Conservation (phyloP, 2,113 vertebrate genomes). For the Typhlomys cinereus region DNA sequence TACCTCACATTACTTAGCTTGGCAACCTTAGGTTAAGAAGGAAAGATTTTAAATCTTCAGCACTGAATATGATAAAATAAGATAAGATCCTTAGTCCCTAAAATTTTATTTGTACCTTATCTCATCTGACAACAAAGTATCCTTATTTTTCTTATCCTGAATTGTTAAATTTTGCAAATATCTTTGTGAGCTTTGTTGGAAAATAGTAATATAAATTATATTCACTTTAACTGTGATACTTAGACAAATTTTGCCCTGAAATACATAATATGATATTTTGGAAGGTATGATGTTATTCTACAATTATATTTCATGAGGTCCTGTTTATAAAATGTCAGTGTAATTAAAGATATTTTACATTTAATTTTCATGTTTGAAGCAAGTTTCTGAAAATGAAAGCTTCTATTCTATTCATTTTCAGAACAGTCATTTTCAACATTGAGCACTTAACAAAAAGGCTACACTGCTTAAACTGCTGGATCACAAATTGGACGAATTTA, state of each 20-base stretch:
- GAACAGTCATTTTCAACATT: neutral
- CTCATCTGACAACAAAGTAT: neutral
- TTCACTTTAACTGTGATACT: neutral
- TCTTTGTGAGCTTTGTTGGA: neutral
- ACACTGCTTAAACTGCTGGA: neutral
- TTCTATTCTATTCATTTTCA: neutral
- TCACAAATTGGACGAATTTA: neutral
- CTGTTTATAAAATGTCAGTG: neutral
- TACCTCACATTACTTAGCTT: neutral
- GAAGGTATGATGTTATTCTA: neutral
- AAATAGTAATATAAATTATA: neutral
- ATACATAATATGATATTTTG: neutral
- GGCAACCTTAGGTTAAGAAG: neutral
- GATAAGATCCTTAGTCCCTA: neutral
- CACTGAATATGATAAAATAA: conserved; percentile 6
- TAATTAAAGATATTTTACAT: neutral
- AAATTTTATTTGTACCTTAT: conserved; percentile 3
- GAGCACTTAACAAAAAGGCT: neutral
- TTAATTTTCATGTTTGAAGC: neutral
- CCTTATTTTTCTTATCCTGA: conserved; percentile 28
- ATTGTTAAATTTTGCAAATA: conserved; percentile 3
- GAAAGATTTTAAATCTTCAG: neutral
- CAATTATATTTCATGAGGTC: neutral
- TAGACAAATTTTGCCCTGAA: neutral
- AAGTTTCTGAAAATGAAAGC: neutral